Conservation (phyloP, 2,888 invertebrate species). For the Psylliodes chrysocephalus region DNA sequence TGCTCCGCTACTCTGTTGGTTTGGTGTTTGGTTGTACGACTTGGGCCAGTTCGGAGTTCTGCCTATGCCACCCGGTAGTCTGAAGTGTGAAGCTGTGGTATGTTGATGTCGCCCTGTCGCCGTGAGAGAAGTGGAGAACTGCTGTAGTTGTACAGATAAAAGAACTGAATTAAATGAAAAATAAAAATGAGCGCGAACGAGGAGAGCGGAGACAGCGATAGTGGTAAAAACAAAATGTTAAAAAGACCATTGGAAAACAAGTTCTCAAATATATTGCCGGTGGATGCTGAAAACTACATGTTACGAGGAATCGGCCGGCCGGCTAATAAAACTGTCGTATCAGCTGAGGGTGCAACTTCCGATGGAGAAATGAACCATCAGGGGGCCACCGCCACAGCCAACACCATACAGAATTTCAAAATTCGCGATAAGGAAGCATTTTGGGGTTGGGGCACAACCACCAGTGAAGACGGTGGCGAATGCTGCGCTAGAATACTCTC, state of each 20-base stretch:
- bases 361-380: conserved; percentile 46
- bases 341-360: conserved; percentile 44
- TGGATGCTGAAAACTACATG: conserved; percentile 69
- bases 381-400: conserved; percentile 35
- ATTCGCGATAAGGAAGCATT: conserved; percentile 39
- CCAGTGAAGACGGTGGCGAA: conserved; percentile 49
- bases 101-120: conserved; percentile 33
- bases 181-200: conserved; percentile 59
- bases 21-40: conserved; percentile 35
- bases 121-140: conserved; percentile 23
- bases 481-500: conserved; percentile 64
- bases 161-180: conserved; percentile 40
- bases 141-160: no score
- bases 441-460: conserved; percentile 47
- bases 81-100: conserved; percentile 39
- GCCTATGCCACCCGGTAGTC: conserved; percentile 45
- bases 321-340: conserved; percentile 37
- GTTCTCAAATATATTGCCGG: conserved; percentile 54
- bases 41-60: conserved; percentile 47
- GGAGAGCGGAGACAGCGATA: conserved; percentile 44
- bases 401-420: conserved; percentile 16
- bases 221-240: conserved; percentile 54
- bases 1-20: conserved; percentile 33
- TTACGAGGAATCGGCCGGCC: conserved; percentile 62
- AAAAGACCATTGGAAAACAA: conserved; percentile 59